phyloP scores from a whole-genome alignment of 2,113 vertebrate genomes.

The Hystrix brachyura region DNA sequence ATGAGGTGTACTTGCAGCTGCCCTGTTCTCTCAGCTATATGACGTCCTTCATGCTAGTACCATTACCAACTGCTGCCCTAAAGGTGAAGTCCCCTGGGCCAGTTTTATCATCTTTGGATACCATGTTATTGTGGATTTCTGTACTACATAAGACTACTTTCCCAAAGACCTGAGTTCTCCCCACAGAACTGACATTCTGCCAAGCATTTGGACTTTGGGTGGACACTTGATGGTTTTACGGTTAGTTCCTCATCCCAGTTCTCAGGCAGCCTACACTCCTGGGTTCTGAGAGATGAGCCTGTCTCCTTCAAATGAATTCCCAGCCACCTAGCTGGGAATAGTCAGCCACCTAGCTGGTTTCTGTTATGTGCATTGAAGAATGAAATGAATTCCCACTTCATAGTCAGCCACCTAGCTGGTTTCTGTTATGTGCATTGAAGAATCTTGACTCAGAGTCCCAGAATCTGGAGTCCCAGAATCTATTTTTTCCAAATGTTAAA shows the following conservation, averaged over 20 bases:
- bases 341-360: not conserved
- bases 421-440: not conserved
- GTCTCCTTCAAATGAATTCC: not conserved
- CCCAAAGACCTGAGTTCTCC: not conserved
- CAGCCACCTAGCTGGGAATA: not conserved
- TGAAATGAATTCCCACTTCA: not conserved
- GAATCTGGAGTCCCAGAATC: constrained; percentile 3
- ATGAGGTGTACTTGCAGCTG: not conserved
- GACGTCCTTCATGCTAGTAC: accelerated
- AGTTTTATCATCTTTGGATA: not conserved
- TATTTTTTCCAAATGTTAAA: not conserved
- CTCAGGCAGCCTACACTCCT: not conserved
- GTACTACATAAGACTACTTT: not conserved
- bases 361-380: not conserved
- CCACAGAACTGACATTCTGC: not conserved
- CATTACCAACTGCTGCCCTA: accelerated
- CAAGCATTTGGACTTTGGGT: not conserved
- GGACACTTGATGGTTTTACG: not conserved
- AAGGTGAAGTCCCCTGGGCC: not conserved
- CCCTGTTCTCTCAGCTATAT: too few relatives aligned
- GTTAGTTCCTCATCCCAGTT: not conserved
- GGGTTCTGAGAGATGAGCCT: not conserved
- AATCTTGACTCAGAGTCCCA: not conserved
- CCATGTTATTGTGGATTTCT: not conserved
- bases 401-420: not conserved